Percentiles rank a stretch among this genome's conserved stretches.
phyloP scores from a whole-genome alignment of 2,113 vertebrate genomes.

The Pelecanoides urinatrix region DNA sequence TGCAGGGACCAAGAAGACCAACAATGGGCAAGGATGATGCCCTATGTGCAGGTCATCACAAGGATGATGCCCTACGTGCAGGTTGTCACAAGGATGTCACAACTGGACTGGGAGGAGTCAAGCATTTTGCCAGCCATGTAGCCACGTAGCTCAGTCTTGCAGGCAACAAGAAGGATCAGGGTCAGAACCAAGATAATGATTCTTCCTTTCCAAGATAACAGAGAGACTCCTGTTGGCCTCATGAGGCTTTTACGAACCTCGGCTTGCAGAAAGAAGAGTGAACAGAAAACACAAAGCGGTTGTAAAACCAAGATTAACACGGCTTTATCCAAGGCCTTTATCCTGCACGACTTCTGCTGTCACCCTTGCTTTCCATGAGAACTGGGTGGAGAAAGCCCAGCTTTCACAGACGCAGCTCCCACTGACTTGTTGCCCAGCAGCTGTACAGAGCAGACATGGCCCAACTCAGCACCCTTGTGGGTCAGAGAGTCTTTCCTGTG shows the following conservation, averaged over 20 bases:
- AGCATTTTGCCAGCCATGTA: neutral
- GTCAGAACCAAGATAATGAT: neutral
- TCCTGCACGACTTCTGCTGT: neutral
- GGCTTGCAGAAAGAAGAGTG: neutral
- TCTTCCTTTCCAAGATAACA: neutral
- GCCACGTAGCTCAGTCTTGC: neutral
- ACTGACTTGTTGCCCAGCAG: neutral
- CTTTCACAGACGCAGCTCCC: neutral
- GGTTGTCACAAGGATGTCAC: neutral
- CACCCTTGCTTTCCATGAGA: neutral
- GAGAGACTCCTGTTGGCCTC: neutral
- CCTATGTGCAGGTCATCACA: neutral
- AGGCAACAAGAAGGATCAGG: neutral
- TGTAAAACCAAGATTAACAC: neutral
- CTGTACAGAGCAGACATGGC: neutral
- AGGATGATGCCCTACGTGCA: neutral
- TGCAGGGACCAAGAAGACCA: neutral
- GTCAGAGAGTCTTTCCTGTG: neutral
- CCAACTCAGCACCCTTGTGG: neutral
- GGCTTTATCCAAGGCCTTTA: neutral
- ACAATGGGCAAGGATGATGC: neutral
- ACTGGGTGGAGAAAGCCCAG: neutral
- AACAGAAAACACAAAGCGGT: neutral
- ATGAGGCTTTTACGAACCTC: neutral
- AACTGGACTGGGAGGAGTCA: neutral